These are phyloP conservation scores for Lycorma delicatula DNA, from an alignment of 1,140 invertebrate species.

Conservation along the genomic window DNA sequence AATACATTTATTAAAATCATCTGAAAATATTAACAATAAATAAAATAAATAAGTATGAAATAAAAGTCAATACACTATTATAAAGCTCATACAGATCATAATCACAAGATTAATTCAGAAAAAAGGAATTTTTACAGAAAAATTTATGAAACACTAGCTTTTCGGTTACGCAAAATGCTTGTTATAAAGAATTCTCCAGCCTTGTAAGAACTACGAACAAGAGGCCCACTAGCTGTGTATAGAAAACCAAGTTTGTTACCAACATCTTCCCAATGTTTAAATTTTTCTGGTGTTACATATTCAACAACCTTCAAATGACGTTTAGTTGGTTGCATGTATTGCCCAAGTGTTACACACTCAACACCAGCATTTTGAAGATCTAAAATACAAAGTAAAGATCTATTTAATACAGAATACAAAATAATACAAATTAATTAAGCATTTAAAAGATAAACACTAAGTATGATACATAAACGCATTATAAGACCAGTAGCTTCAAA, in stretches of 20 bases:
- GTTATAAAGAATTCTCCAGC: slow-evolving; percentile 89
- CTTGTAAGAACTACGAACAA: slow-evolving; percentile 95
- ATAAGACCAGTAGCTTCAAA: too few relatives aligned
- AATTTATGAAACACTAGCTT: too few relatives aligned
- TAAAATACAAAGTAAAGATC: slow-evolving; percentile 31
- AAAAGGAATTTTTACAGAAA: too few relatives aligned
- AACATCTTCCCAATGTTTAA: slow-evolving; percentile 78
- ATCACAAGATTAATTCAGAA: too few relatives aligned
- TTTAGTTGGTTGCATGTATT: slow-evolving; percentile 99
- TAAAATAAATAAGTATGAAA: too few relatives aligned
- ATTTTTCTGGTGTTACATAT: slow-evolving; percentile 95
- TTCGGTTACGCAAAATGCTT: slow-evolving; percentile 51
- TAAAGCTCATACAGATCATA: too few relatives aligned
- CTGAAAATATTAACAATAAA: too few relatives aligned
- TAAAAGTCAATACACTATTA: too few relatives aligned
- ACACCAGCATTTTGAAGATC: slow-evolving; percentile 73
- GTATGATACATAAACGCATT: too few relatives aligned
- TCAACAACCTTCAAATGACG: slow-evolving; percentile 90
- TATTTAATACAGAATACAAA: not conserved
- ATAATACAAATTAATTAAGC: not conserved
- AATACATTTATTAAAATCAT: too few relatives aligned
- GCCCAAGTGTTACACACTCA: slow-evolving; percentile 93
- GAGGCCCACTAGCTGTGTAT: slow-evolving; percentile 94
- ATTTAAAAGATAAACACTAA: too few relatives aligned
- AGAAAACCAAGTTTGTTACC: slow-evolving; percentile 87